Evolutionary conservation across 2,113 vertebrate species (phyloP), one percentile per base, ranked within the genome.

Genomic region (Rhineura floridana): DNA sequence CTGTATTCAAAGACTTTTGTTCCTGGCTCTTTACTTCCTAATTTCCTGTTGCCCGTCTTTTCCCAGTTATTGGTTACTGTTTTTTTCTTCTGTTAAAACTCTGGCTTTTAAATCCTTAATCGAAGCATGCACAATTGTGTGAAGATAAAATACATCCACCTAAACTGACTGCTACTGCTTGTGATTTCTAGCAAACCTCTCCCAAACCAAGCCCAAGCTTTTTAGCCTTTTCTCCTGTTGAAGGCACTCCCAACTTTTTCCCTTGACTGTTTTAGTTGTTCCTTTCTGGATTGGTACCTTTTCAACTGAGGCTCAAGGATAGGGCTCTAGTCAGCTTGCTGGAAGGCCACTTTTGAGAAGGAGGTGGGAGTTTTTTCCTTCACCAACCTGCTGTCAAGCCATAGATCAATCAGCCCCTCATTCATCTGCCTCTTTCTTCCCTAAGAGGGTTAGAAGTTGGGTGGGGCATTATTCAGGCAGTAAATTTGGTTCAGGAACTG

Each of bases 31-130:
- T 62, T 88, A 23, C 12, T 73, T 92, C 17, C 44, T 86, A 0
- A 72, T 67, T 89, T 86, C 52, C 80, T 25, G 4, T 90, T 90
- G 6, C 1, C 36, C 81, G 15, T 89, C 84, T 86, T 0, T 89
- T 62, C 85, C 67, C 86, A 87, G 44, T 85, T 91, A 62, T 59
- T 44, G 85, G 62, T 83, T 44, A 0, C 0, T 25, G 46, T 88
- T 1, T 1, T 82, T 42, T 83, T 63, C 69, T 59, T 15, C 59
- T 87, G 89, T 91, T 63, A 87, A 91, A 87, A 83, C 30, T 80
- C 83, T 2, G 1, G 48, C 62, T 87, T 81, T n/a, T n/a, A n/a
- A n/a, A n/a, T n/a, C n/a, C n/a, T n/a, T n/a, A n/a, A n/a, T n/a
- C n/a, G 87, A 92, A 91, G 78, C 0, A 0, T 81, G 79, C 55